Evolutionary conservation across 2,797 vertebrate genomes (phyloP), one percentile per base, ranked within the genome.

Genomic region (Furcifer pardalis): DNA sequence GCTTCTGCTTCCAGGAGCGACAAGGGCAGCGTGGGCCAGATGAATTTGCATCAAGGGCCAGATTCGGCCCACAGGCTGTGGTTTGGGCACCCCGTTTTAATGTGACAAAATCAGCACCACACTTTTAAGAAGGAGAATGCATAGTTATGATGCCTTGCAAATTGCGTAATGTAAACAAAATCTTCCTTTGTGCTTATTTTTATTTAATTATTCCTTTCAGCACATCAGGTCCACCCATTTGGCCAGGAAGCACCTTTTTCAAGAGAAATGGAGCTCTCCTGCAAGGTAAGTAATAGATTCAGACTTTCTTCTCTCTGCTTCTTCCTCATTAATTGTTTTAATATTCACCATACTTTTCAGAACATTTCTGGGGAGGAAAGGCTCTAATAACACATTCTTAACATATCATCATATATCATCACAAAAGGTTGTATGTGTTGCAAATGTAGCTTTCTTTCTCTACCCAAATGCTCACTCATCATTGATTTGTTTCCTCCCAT

Each of bases 241-340:
- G 98, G 98, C 97, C 98, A 56, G 98, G 97, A 97, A 98, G 97
- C 95, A 97, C 97, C 95, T 98, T 99, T 94, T 98, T 98, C 97
- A 98, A 98, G 96, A 99, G 98, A 96, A 99, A 98, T 30, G 96
- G 96, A 95, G 97, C 98, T 87, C 96, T 99, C 92, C 97, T 99
- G 56, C 98, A 98, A 98, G 98, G 98, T 98, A 98, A 85, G 96
- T 92, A 85, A 83, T 71, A 30, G 76, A 56, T 84, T 30, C 10
- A 23, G 1, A 32, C 76, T 68, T 15, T 9, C 3, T 42, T 4
- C 27, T 27, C 30, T 52, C 9, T 74, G 46, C 30, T 2, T 86
- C 68, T 78, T 84, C 0, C 78, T 84, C 0, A 44, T 74, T 89
- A 83, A 77, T 13, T 86, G 77, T 35, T 32, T 89, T 71, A 71